Base-by-base conservation (phyloP, 2,888 invertebrate species). In the Leptopilina drosophilae region DNA sequence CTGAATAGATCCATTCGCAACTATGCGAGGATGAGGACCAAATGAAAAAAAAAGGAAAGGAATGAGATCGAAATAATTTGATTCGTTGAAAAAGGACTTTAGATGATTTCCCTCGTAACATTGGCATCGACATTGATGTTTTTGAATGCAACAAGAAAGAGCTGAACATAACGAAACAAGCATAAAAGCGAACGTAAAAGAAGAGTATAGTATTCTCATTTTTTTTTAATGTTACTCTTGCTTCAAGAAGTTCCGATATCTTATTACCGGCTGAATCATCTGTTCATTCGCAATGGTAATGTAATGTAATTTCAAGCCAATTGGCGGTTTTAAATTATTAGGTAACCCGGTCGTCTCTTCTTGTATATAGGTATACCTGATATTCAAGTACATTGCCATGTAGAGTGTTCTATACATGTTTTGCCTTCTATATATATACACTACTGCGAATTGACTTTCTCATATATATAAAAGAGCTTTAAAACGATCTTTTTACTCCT, bases 281-380 rank as follows among this genome's bases (percentile, higher is more conserved):
- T 78, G 64, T 83, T 81, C 82, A 82, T 78, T 78, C 77, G 77
- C 64, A 75, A 65, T 78, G 82, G 82, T 86, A 85, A 88, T 87
- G 76, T 80, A 79, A 82, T 86, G 81, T 84, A 85, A 87, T 87
- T 86, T 85, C 78, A 79, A 66, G 80, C 78, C 73, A 33, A 73
- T 73, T 33, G 56, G 56, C 33, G 73, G 73, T 73, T 73, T 83
- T 77, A 87, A 88, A 88, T 86, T 87, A 88, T 87, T 84, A 84
- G 85, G 86, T 86, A 87, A 87, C 84, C 84, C 83, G 87, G 85
- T 87, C 84, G 84, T 15, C 49, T 62, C 33, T 33, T 33, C 3
- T 33, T 33, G 33, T 42, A 3, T 42, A 5, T 49, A 49, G 2
- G 3, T 49, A 49, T 62, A 26, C 15, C 40, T 40, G 75, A 79